Conservation (phyloP, 2,888 invertebrate species). For the Leucophenga maculata region DNA sequence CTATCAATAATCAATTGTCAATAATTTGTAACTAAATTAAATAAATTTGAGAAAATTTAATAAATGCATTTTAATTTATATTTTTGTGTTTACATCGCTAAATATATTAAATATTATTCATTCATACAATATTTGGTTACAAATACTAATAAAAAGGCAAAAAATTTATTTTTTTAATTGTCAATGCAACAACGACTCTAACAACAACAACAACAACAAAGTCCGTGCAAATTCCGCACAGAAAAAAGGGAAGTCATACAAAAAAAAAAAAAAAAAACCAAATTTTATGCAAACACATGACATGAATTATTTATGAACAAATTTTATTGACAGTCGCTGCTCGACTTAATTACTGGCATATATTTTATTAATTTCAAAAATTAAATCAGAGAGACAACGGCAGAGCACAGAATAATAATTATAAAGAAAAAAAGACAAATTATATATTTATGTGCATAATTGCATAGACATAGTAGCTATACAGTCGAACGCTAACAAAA, state of each 20-base stretch:
- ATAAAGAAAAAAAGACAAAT: constrained; percentile 18
- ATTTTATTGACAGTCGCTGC: constrained; percentile 64
- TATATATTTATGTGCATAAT: constrained; percentile 21
- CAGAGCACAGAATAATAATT: constrained; percentile 3
- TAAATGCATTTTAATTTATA: no score
- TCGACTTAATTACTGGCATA: constrained; percentile 64
- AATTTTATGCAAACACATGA: constrained; percentile 48
- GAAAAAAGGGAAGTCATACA: neutral
- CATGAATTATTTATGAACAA: constrained; percentile 64
- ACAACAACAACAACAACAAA: neutral
- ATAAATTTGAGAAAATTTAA: no score
- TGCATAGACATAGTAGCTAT: neutral
- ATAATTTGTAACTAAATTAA: no score
- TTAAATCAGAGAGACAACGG: constrained; percentile 34
- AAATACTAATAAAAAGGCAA: neutral
- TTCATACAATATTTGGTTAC: neutral
- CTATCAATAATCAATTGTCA: no score
- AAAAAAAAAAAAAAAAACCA: neutral
- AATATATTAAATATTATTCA: no score
- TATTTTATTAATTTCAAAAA: constrained; percentile 62
- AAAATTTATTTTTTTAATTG: neutral
- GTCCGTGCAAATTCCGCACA: no score
- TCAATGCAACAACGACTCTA: no score
- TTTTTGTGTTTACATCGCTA: no score
- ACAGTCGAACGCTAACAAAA: no score